Base-by-base conservation (phyloP, 2,797 vertebrate genomes). In the Martes flavigula region DNA sequence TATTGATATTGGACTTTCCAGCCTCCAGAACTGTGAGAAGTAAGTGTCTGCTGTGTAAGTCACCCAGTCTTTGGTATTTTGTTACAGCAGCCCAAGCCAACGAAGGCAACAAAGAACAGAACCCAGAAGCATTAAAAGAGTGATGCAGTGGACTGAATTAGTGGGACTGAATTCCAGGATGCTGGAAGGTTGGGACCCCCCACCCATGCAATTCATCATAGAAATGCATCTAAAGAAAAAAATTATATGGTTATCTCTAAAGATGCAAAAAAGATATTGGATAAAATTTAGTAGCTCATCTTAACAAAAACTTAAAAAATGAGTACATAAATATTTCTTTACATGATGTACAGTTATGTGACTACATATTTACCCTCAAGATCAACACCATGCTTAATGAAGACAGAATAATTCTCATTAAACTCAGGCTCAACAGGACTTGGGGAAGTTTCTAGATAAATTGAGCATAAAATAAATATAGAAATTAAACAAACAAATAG, bases 211-310 rank as follows among this genome's bases (percentile, higher is more conserved):
- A 91, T 83, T 93, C 46, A 82, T 79, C 10, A 79, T 54, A 77
- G 48, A 95, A 97, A 79, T 30, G 58, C 20, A 72, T 54, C 48
- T 54, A 90, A 94, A 62, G 46, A 83, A 48, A 64, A 97, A 66
- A 89, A 38, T 66, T 46, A 25, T 54, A 23, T 64, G 38, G 77
- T 84, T 56, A 84, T 51, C 35, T 91, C 35, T 75, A 87, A 43
- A 88, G 72, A 82, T 78, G 83, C 58, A 66, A 43, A 95, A 95
- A 64, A 64, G 40, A n/a, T 51, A 89, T 20, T 87, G 38, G 20
- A 40, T 90, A 86, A 87, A 60, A 86, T 91, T 86, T 27, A 92
- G 56, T 56, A 91, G n/a, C 21, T 87, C 51, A 66, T 84, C 62
- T 84, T 91, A 78, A 79, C 78, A 58, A 89, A 83, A 94, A 25